Conservation (phyloP, 1,140 invertebrate genomes). For the Drosophila guanche region DNA sequence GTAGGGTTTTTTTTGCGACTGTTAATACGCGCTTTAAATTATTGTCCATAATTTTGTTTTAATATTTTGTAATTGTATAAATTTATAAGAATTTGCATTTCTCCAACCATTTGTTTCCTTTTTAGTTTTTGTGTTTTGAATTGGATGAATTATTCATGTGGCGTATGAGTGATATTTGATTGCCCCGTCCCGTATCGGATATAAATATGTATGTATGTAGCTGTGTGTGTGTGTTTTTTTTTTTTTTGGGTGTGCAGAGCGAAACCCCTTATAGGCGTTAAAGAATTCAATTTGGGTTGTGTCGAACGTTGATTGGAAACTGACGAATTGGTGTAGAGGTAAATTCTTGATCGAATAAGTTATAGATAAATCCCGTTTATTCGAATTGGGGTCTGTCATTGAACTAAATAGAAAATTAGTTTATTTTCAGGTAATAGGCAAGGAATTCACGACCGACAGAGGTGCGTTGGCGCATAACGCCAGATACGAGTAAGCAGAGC, state of each 20-base stretch:
- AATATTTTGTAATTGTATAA: slow-evolving; percentile 82
- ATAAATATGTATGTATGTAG: slow-evolving; percentile 3
- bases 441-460: no score
- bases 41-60: slow-evolving; percentile 72
- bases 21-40: slow-evolving; percentile 53
- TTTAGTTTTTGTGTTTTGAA: slow-evolving; percentile 29
- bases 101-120: slow-evolving; percentile 4
- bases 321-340: no score
- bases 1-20: no score
- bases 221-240: not conserved
- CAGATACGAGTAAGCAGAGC: no score
- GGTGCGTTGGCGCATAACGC: no score
- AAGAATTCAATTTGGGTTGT: not conserved
- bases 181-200: slow-evolving; percentile 31
- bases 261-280: not conserved
- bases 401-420: not conserved
- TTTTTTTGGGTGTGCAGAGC: slow-evolving; percentile 17
- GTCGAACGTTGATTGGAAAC: not conserved
- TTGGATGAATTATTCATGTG: slow-evolving; percentile 72
- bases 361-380: not conserved
- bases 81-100: slow-evolving; percentile 73
- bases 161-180: slow-evolving; percentile 80
- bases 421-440: no score
- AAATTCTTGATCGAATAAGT: not conserved
- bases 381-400: not conserved